Evolutionary conservation across 2,888 invertebrate species (phyloP), one percentile per base, ranked within the genome.

Genomic region (Formica aserva): DNA sequence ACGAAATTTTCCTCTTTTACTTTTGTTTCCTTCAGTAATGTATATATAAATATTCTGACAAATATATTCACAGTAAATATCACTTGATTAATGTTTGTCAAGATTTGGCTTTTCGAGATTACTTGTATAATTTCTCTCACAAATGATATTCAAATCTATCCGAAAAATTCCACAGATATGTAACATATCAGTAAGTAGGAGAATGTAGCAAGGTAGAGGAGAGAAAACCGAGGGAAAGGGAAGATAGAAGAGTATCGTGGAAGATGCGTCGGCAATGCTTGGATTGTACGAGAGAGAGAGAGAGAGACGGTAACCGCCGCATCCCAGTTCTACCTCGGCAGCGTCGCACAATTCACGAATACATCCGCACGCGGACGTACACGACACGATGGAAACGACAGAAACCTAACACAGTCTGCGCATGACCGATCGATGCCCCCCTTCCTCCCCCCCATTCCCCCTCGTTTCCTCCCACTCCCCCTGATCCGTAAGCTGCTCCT

Each of bases 361-460:
- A 78, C 57, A 57, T 78, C 32, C n/a, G 18, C 72, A 35, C 63
- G 69, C 78, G 38, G 57, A 78, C 45, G 18, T 45, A 60, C 13
- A 45, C 71, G 48, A 71, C 22, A 22, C 29, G 45, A 15, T 76
- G 62, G 74, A 80, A 80, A 67, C 67, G 57, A 83, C 15, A 81
- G 66, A 29, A 15, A 29, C n/a, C 72, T 62, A 65, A 48, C 81
- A 22, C 18, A 48, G 62, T 83, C 87, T 91, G 94, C 94, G 94
- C 92, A 92, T 91, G 90, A 85, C 88, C 91, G 89, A 93, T 93
- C 93, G 92, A 94, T 94, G 91, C 91, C 92, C 91, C 90, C 83
- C 85, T 26, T 86, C 77, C 72, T 74, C 62, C 63, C 62, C 41
- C 63, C 71, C 9, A 1, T n/a, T n/a, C 18, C 2, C 48, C 48